Conservation (phyloP, 1,140 invertebrate genomes). For the Drosophila tropicalis region DNA sequence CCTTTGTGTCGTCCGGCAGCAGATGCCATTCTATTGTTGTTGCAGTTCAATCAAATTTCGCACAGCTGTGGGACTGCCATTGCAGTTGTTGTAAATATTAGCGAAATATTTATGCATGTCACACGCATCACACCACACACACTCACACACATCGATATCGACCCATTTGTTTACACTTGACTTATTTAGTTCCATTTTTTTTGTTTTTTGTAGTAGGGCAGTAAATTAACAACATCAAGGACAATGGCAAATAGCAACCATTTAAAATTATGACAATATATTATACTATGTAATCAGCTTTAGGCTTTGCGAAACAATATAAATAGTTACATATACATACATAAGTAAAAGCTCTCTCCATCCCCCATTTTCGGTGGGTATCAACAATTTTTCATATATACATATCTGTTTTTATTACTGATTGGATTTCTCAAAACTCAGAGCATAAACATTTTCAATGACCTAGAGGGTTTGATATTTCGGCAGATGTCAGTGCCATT, state of each 20-base stretch:
- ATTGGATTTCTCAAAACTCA: slow-evolving; percentile 43
- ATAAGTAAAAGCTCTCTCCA: neutral
- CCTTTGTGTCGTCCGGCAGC: slow-evolving; percentile 48
- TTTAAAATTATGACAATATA: slow-evolving; percentile 19
- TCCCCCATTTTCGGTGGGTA: neutral
- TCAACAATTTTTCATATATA: slow-evolving; percentile 15
- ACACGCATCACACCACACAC: slow-evolving; percentile 32
- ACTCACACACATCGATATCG: slow-evolving; percentile 16
- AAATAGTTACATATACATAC: neutral
- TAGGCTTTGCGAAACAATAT: slow-evolving; percentile 6
- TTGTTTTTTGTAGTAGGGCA: slow-evolving; percentile 44
- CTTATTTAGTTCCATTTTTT: slow-evolving; percentile 53
- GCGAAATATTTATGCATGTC: slow-evolving; percentile 76
- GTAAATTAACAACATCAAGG: slow-evolving; percentile 53
- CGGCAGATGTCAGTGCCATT: slow-evolving; percentile 23
- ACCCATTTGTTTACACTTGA: slow-evolving; percentile 32
- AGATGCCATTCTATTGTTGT: slow-evolving; percentile 44
- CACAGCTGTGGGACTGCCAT: slow-evolving; percentile 44
- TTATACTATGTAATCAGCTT: slow-evolving; percentile 32
- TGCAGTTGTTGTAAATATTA: slow-evolving; percentile 67
- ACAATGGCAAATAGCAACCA: slow-evolving; percentile 29
- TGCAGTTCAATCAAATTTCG: slow-evolving; percentile 27
- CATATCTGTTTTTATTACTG: slow-evolving; percentile 46
- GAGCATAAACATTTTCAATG: slow-evolving; percentile 42
- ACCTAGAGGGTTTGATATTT: slow-evolving; percentile 39